phyloP scores from a whole-genome alignment of 1,140 invertebrate genomes.

The Orchestia grillus region DNA sequence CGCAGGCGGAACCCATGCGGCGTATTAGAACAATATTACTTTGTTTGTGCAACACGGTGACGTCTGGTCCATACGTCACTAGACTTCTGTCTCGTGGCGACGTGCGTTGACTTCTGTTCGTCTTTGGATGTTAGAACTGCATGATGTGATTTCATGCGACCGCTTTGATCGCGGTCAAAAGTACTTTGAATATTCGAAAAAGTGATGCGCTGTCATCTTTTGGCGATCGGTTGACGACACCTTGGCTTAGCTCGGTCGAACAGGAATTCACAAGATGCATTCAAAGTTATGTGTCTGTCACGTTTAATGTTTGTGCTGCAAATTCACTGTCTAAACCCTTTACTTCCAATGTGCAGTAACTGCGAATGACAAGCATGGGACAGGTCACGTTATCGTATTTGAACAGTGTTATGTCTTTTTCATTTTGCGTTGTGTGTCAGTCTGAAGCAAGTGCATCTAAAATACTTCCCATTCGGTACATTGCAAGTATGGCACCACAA shows the following conservation, averaged over 20 bases:
- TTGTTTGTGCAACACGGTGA: background rate
- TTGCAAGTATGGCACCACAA: background rate
- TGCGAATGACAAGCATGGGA: no score
- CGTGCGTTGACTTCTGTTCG: background rate
- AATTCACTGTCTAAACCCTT: no score
- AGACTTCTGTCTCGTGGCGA: background rate
- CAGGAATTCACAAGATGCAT: background rate
- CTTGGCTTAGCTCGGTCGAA: background rate
- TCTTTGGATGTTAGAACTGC: background rate
- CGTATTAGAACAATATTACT: slow-evolving; percentile 29
- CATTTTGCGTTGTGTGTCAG: background rate
- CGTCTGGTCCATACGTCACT: background rate
- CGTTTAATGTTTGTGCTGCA: no score
- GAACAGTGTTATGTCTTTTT: background rate
- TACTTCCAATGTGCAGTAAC: no score
- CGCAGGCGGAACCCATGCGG: background rate
- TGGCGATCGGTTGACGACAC: background rate
- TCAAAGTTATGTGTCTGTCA: background rate
- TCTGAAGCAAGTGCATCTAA: background rate
- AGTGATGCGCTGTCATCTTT: background rate
- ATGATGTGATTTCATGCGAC: background rate
- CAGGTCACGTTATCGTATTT: background rate
- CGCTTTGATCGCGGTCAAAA: no score
- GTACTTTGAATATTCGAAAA: background rate
- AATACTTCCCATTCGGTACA: background rate